These are phyloP conservation scores for Sialis fuliginosa DNA, from an alignment of 2,888 invertebrate species.

Conservation along the genomic window DNA sequence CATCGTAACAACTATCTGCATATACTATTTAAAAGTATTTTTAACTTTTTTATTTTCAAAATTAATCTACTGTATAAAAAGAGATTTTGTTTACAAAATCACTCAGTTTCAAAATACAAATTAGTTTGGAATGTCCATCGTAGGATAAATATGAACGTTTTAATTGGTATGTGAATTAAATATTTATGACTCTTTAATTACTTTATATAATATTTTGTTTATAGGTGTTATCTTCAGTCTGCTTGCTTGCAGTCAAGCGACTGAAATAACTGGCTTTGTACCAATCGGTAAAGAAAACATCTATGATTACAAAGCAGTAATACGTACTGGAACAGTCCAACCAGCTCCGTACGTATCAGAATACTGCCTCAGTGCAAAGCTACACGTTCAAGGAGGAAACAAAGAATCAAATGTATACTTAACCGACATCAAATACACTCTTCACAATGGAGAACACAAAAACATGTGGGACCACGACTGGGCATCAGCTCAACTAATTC, in stretches of 20 bases:
- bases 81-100: too few species aligned
- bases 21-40: too few species aligned
- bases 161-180: too few species aligned
- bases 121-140: too few species aligned
- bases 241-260: background rate
- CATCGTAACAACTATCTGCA: too few species aligned
- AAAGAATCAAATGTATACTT: conserved; percentile 18
- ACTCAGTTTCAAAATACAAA: too few species aligned
- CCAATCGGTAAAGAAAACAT: conserved; percentile 30
- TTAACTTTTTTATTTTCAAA: too few species aligned
- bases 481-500: conserved; percentile 8
- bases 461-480: background rate
- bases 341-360: conserved; percentile 20
- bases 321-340: conserved; percentile 20
- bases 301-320: conserved; percentile 23
- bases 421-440: conserved; percentile 17
- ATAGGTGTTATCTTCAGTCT: background rate
- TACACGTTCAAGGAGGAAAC: conserved; percentile 17
- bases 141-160: too few species aligned
- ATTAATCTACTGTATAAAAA: too few species aligned
- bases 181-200: too few species aligned
- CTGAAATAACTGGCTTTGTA: conserved; percentile 8
- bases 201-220: background rate
- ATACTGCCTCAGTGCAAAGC: conserved; percentile 19
- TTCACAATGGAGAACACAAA: conserved; percentile 17